Evolutionary conservation across 2,113 vertebrate species (phyloP).

Genomic region (Cygnus atratus): DNA sequence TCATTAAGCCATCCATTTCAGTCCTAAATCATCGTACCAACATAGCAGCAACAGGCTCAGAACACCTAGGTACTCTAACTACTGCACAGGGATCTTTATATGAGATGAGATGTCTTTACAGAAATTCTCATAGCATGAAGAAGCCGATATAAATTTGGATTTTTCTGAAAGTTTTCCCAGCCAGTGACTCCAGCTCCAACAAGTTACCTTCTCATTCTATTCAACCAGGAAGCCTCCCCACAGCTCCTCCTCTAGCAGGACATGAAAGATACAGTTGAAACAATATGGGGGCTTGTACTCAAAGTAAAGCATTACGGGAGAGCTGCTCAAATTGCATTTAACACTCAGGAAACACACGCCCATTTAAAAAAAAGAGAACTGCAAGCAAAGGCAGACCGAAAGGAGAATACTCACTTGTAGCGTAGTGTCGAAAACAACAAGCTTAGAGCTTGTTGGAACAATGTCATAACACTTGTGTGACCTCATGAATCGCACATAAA

Average conservation of each 20-base stretch:
- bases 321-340: background rate
- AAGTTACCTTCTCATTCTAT: background rate
- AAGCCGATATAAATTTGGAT: background rate
- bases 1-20: conserved; percentile 23
- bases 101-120: background rate
- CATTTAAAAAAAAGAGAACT: background rate
- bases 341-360: background rate
- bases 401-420: conserved; percentile 85
- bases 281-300: background rate
- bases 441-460: conserved; percentile 96
- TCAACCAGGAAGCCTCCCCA: background rate
- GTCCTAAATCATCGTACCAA: background rate
- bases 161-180: background rate
- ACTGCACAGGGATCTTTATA: background rate
- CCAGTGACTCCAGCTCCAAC: background rate
- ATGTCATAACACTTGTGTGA: conserved; percentile 99
- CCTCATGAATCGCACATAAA: conserved; percentile 98
- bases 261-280: background rate
- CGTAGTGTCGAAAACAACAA: conserved; percentile 97
- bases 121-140: background rate
- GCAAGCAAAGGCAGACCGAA: background rate
- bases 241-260: background rate
- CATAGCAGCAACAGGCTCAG: background rate
- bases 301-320: background rate
- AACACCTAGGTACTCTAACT: background rate